A percentile compares a stretch with the other conserved stretches of the same genome.
Evolutionary conservation across 2,113 vertebrate species (phyloP).

Genomic region (Pontoporia blainvillei): DNA sequence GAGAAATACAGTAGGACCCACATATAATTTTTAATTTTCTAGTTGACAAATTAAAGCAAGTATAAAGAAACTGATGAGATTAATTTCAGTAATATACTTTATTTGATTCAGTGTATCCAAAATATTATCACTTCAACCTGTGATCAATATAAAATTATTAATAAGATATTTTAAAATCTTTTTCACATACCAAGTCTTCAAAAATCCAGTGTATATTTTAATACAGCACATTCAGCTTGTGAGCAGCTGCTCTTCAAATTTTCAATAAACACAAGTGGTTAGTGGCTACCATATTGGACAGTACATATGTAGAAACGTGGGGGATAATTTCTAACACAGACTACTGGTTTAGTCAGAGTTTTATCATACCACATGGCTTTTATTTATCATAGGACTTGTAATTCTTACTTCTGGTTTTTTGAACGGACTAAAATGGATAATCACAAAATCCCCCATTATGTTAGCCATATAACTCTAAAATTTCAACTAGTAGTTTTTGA

Average conservation of each 20-base stretch:
- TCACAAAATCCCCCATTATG: neutral
- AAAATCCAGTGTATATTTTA: neutral
- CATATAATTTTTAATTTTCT: neutral
- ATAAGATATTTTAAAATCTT: neutral
- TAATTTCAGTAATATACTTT: neutral
- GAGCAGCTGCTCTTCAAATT: neutral
- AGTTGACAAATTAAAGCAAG: neutral
- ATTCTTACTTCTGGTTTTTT: neutral
- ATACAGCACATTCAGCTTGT: neutral
- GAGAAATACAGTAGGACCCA: neutral
- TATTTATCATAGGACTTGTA: neutral
- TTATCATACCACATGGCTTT: neutral
- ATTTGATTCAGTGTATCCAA: neutral
- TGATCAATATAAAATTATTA: neutral
- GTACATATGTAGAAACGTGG: neutral
- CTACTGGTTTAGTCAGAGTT: neutral
- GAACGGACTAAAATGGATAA: slow-evolving; percentile 12
- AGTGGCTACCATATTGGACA: neutral
- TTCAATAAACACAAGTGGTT: neutral
- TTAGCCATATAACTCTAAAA: neutral
- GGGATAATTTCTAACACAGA: neutral
- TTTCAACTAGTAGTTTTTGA: neutral
- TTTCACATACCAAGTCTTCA: neutral
- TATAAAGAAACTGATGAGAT: neutral
- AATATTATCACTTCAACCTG: neutral